Evolutionary conservation across 1,140 invertebrate species (phyloP).

Genomic region (Phenacoccus solenopsis): DNA sequence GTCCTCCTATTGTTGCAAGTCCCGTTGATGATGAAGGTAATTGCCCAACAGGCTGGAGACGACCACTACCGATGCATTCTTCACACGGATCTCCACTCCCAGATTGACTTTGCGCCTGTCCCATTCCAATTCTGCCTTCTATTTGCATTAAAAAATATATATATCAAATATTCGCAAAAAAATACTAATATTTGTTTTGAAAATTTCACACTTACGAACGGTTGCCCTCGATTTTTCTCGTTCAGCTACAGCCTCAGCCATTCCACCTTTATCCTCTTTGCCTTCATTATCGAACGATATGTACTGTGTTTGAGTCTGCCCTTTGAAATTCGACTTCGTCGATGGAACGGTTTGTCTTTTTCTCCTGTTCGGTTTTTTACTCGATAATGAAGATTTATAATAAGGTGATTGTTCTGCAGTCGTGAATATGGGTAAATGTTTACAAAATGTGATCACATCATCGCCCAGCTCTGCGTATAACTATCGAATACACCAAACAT

Average conservation of each 20-base stretch:
- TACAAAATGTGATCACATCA: background rate
- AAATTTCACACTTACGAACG: conserved; percentile 53
- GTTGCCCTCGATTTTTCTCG: conserved; percentile 53
- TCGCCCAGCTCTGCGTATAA: background rate
- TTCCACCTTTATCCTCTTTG: conserved; percentile 46
- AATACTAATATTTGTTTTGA: background rate
- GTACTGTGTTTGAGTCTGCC: conserved; percentile 72
- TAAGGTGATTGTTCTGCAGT: background rate
- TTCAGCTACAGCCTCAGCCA: conserved; percentile 61
- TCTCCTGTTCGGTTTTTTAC: background rate
- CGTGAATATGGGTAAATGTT: background rate
- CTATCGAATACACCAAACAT: too few relatives aligned
- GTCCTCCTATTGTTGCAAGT: background rate
- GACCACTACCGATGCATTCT: conserved; percentile 29
- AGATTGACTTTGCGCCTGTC: conserved; percentile 76
- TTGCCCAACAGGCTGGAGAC: background rate
- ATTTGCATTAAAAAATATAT: conserved; percentile 28
- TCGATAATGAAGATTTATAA: too few relatives aligned
- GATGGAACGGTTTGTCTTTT: conserved; percentile 21
- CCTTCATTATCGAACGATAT: conserved; percentile 43
- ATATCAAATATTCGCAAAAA: background rate
- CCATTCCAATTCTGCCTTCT: conserved; percentile 96
- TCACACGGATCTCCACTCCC: conserved; percentile 34
- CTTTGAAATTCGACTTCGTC: conserved; percentile 36
- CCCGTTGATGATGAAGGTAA: background rate